Percentiles rank a stretch among this genome's conserved stretches.
Evolutionary conservation across 1,140 invertebrate species (phyloP).

Genomic region (Drosophila lini): DNA sequence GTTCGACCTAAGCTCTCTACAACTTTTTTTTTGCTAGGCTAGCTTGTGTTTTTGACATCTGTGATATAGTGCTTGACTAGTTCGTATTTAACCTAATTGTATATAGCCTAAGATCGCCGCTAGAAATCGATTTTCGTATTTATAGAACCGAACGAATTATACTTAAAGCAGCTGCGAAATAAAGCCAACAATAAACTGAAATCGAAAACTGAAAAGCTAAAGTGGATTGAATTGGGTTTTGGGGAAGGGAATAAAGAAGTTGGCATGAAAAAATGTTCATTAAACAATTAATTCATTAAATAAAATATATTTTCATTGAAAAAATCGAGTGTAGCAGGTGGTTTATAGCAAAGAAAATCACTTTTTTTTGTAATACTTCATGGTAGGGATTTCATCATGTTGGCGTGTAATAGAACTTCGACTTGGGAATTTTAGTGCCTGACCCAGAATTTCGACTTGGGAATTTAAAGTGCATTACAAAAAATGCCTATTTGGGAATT

Average conservation of each 20-base stretch:
- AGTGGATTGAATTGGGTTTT: background rate
- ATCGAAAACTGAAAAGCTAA: constrained; percentile 19
- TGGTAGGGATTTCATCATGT: too few relatives aligned
- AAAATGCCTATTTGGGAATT: background rate
- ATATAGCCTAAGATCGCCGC: constrained; percentile 30
- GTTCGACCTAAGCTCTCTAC: background rate
- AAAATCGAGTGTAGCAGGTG: too few relatives aligned
- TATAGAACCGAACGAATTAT: constrained; percentile 32
- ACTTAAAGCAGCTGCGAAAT: constrained; percentile 26
- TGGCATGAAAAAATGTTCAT: too few relatives aligned
- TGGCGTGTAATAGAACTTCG: too few relatives aligned
- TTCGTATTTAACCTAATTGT: constrained; percentile 43
- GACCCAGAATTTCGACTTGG: background rate
- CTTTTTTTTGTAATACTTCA: too few relatives aligned
- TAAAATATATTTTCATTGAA: too few relatives aligned
- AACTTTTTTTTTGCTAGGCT: constrained; percentile 46
- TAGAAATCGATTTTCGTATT: constrained; percentile 53
- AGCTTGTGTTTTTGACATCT: constrained; percentile 53
- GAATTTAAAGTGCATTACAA: background rate
- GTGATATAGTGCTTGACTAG: constrained; percentile 76
- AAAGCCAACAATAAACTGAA: constrained; percentile 47
- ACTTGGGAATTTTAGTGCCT: background rate
- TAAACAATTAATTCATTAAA: too few relatives aligned
- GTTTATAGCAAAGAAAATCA: too few relatives aligned
- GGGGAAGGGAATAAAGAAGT: background rate